Evolutionary conservation across 2,797 vertebrate genomes (phyloP), one percentile per base, ranked within the genome.

Genomic region (Pteropus rufus): DNA sequence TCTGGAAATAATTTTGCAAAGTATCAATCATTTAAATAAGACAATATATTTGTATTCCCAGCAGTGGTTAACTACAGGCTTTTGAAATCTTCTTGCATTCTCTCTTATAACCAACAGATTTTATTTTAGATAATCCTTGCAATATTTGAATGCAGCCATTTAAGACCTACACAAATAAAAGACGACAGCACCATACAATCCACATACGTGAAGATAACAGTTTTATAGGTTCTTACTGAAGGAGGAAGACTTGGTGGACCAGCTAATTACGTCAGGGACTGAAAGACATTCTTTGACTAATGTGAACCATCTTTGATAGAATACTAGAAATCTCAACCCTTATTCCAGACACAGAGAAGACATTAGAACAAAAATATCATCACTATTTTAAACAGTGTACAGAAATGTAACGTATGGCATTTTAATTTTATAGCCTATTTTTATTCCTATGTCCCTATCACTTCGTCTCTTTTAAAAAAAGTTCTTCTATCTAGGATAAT

Each of bases 1-100:
- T 93, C 84, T 81, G 60, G 62, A 89, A 87, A 65, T 67, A 89
- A 92, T 89, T 93, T 77, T 86, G 36, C n/a, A 86, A 89, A 0
- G 3, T 89, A 85, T 77, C 41, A 91, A 65, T 60, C 60, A 82
- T 41, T 91, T 44, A 46, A 93, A 62, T 7, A 93, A 41, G 75
- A 94, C 12, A 49, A 49, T 49, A 5, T 86, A 85, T 75, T 39
- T 81, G 18, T 36, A 46, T 88, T 93, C 41, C 39, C 19, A 95
- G 44, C 26, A 69, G 21, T 65, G 21, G 41, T 64, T 91, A 21
- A 81, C 75, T 60, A 65, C 2, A 86, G 60, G 79, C n/a, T 46
- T 88, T 52, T 62, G 19, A 88, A 95, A 79, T 93, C 76, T 69
- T 56, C 81, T 94, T 81, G n/a, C 62, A 84, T 29, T 91, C 60